Evolutionary conservation across 1,140 invertebrate species (phyloP), one percentile per base, ranked within the genome.

Genomic region (Papilio polytes): DNA sequence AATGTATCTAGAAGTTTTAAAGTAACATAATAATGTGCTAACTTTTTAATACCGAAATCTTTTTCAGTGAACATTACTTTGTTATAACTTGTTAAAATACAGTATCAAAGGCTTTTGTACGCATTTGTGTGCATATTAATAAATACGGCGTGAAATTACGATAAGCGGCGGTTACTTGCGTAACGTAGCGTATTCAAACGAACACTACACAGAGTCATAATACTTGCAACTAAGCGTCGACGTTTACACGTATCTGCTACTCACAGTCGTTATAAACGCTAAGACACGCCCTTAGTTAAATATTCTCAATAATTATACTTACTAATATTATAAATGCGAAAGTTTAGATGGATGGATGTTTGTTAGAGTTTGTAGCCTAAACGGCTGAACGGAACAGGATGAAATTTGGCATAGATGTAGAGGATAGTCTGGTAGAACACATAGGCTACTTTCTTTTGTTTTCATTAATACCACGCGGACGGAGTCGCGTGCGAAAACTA

Each of bases 121-220:
- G 46, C 46, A 20, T 56, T 18, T 56, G n/a, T 56, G 53, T 56
- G n/a, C 53, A 56, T 56, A 56, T 56, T 56, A 56, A 56, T 56
- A 56, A 56, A 56, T 56, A 56, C n/a, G 53, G 53, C 53, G 53
- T 56, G 53, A 56, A 56, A 56, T 56, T 56, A 56, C 53, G 53
- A 56, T 56, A 56, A 56, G 53, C 53, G 53, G 53, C 53, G 10
- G 46, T 48, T 12, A 15, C 13, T 56, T 56, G 53, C n/a, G 53
- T 56, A 20, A 56, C 53, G 53, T 56, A 18, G 53, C n/a, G 53
- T 56, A 56, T 56, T 56, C n/a, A 8, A n/a, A n/a, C 53, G 18
- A 20, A 56, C 53, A 56, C 53, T 20, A 8, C n/a, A 56, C 8
- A 15, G 48, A 56, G 53, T 20, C 18, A 8, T 56, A 56, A n/a